A percentile compares a stretch with the other conserved stretches of the same genome.
Conservation (phyloP, 2,888 invertebrate genomes). For the Parapristionchus giblindavisi region DNA sequence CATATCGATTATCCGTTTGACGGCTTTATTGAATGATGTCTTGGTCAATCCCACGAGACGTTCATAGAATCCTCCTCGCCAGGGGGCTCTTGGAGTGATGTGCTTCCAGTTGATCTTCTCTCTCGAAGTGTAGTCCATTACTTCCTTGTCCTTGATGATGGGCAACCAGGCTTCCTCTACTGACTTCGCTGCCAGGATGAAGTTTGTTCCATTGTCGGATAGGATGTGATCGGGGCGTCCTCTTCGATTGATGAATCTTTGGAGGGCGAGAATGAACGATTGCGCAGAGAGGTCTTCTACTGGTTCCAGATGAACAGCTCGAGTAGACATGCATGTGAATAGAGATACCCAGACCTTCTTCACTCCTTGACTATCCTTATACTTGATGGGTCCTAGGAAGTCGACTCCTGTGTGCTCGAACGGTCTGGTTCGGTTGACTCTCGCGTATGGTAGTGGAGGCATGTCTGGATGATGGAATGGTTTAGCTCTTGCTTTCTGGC, state of each 20-base stretch:
- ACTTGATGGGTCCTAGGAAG: slow-evolving; percentile 69
- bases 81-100: slow-evolving; percentile 70
- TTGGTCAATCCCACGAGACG: slow-evolving; percentile 66
- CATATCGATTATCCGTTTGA: slow-evolving; percentile 40
- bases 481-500: slow-evolving; percentile 54
- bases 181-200: slow-evolving; percentile 57
- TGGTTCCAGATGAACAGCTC: slow-evolving; percentile 70
- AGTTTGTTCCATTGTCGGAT: slow-evolving; percentile 71
- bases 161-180: slow-evolving; percentile 46
- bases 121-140: background rate
- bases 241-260: slow-evolving; percentile 67
- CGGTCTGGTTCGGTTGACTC: slow-evolving; percentile 59
- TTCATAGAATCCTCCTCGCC: slow-evolving; percentile 73
- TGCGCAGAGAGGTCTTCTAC: slow-evolving; percentile 61
- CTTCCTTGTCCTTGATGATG: background rate
- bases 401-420: slow-evolving; percentile 68
- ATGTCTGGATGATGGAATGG: slow-evolving; percentile 58
- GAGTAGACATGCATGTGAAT: slow-evolving; percentile 70
- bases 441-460: slow-evolving; percentile 66
- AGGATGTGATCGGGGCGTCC: slow-evolving; percentile 62
- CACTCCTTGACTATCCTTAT: slow-evolving; percentile 56
- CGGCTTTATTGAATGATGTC: background rate
- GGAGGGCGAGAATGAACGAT: slow-evolving; percentile 64
- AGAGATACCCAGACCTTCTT: slow-evolving; percentile 66
- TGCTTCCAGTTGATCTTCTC: slow-evolving; percentile 64